Evolutionary conservation across 2,797 vertebrate species (phyloP), one percentile per base, ranked within the genome.

Genomic region (Pangasius sanitwongsei): DNA sequence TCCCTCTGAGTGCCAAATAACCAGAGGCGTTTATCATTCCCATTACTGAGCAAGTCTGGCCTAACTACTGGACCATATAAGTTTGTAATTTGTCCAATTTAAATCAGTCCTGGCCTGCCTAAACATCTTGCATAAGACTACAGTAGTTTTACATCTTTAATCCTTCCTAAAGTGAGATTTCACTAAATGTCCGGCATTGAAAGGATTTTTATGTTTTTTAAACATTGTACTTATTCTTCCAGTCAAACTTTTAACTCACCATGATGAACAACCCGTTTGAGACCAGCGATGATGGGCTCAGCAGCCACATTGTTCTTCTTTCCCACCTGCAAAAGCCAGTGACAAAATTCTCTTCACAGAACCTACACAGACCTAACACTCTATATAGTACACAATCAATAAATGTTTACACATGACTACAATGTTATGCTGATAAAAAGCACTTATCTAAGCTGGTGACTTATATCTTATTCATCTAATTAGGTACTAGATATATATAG

Each of bases 251-350:
- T 87, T 92, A 93, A 96, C 97, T 97, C 95, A 99, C 99, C 99
- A 1, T 99, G 98, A 97, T 99, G 99, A 83, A 99, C 98, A 48
- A 99, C 99, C 20, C 98, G 97, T 95, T 98, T 99, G 95, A 99
- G 94, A 92, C 99, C 99, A 85, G 97, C 95, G 96, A 99, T 99
- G 96, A 99, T 99, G 91, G 98, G 98, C 92, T 99, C 98, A 95
- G 99, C 97, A 53, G 98, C 98, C 31, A 97, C 95, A 95, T 99
- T 99, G 97, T 98, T 97, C 96, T 97, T 98, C 92, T 96, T 97
- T 90, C 97, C 98, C 94, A 98, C 97, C 99, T 99, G 92, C 67
- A 94, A 91, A 92, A 89, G 70, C 63, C 12, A 69, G 31, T 78
- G 18, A 88, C 37, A 74, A 93, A 91, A 80, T 2, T 65, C 41